Base-by-base conservation (phyloP, 2,888 invertebrate genomes). In the Eupithecia centaureata region DNA sequence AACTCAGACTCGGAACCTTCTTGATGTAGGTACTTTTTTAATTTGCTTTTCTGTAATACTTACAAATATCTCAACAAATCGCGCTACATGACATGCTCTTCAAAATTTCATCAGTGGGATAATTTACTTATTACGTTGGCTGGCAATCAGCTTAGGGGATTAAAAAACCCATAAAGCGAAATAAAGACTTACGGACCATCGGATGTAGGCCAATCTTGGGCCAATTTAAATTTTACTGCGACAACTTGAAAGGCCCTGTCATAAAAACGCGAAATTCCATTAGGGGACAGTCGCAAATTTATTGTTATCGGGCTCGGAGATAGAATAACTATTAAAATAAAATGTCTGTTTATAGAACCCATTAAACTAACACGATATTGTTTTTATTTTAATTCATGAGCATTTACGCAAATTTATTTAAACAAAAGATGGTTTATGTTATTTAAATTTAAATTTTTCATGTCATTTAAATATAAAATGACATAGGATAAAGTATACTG, bases 191-290 rank as follows among this genome's bases (percentile, higher is more conserved):
- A 67, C 33, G 22, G 65, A 54, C 28, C 22, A 60, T 63, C 33
- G 30, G 56, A 47, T 33, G 56, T 42, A 28, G 60, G 63, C 47
- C 47, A 22, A 47, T 47, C 47, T 47, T 30, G 30, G 54, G n/a
- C 8, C 52, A 65, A 61, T 61, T 64, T 58, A 59, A 68, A 62
- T 42, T 68, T 68, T 58, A 68, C 58, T 61, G 61, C 28, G 54
- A 62, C 32, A 65, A 57, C 54, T 68, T 61, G 61, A 62, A 61
- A 68, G 64, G 68, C 38, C 64, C 38, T 32, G 61, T 61, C 58
- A 65, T 68, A 68, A 68, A 68, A 64, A 67, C 33, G 51, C 22
- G 22, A 38, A 58, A 52, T 33, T 52, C 68, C 61, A 68, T 68
- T 65, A 59, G 62, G 62, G 30, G 52, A 65, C 62, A 68, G 52